Base-by-base conservation (phyloP, 2,888 invertebrate genomes). In the Leptinotarsa tumamoca region DNA sequence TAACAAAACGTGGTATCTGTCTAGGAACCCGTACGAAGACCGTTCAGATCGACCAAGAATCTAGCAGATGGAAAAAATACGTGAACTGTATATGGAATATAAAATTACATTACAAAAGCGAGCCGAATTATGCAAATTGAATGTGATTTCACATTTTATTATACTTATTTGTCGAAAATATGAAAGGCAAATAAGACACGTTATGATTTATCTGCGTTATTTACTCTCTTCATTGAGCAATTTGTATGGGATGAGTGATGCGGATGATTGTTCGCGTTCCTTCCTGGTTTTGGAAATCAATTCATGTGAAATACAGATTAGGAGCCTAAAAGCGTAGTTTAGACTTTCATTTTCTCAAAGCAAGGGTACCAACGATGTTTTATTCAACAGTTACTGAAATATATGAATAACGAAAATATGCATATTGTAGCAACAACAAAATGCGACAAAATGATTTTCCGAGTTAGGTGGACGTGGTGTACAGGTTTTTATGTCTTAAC, bases 131-230 rank as follows among this genome's bases (percentile, higher is more conserved):
- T 76, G 69, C 27, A 76, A 72, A 76, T 76, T 49, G 72, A 18
- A 68, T 56, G 63, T 72, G 66, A 56, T 70, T 54, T 56, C 70
- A 21, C 67, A 63, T 63, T 68, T 67, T 70, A 43, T 56, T 70
- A 70, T 74, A 70, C 58, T 54, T 52, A 70, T 67, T 67, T 67
- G 67, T 21, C 54, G 67, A 74, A 74, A 74, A 74, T 67, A 74
- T 74, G 74, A 68, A 75, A 75, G 71, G 72, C 68, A 75, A 72
- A 75, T 72, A 58, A 71, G 72, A 67, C 67, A 74, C 33, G 27
- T 61, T 61, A 56, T 74, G 43, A 21, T 66, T 33, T 50, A 50
- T 69, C 54, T 67, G 70, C 58, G 54, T 56, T 54, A 56, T 70
- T 72, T 54, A 61, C 68, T 49, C 67, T 58, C 67, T 7, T 68